Evolutionary conservation across 2,113 vertebrate species (phyloP).

Genomic region (Crypturellus undulatus): DNA sequence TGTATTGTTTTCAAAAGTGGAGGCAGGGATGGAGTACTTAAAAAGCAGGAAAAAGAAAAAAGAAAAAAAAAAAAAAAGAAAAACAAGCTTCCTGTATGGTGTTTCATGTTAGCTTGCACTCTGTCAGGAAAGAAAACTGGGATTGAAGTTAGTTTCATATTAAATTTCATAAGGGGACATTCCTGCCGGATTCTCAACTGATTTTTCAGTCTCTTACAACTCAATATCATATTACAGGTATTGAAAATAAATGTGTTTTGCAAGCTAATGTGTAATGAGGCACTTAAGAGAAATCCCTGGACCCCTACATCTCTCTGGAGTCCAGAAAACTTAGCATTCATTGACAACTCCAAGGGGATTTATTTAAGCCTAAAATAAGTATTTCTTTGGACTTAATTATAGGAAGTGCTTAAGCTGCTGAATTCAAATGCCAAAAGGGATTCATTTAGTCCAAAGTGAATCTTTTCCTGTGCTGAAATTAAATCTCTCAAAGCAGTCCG

Average conservation of each 20-base stretch:
- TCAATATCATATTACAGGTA: constrained; percentile 62
- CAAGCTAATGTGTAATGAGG: constrained; percentile 44
- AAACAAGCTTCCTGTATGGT: neutral
- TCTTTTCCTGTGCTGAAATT: constrained; percentile 71
- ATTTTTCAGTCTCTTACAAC: constrained; percentile 26
- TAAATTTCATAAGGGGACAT: constrained; percentile 36
- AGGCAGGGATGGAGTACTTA: neutral
- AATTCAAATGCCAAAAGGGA: constrained; percentile 61
- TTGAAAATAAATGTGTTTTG: constrained; percentile 65
- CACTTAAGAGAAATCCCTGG: constrained; percentile 48
- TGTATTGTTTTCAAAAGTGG: constrained; percentile 38
- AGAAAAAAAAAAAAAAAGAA: neutral
- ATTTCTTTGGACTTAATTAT: constrained; percentile 66
- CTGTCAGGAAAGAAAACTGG: neutral
- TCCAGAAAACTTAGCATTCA: constrained; percentile 51
- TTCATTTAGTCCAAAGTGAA: constrained; percentile 59
- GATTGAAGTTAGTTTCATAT: constrained; percentile 52
- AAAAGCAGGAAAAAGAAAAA: neutral
- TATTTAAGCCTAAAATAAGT: constrained; percentile 74
- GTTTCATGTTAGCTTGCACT: constrained; percentile 17
- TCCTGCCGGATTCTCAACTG: constrained; percentile 13
- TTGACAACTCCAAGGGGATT: constrained; percentile 70
- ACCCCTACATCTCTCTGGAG: constrained; percentile 35
- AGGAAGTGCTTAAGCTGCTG: constrained; percentile 64
- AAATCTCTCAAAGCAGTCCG: constrained; percentile 53